Evolutionary conservation across 1,140 invertebrate genomes (phyloP).

Genomic region (Cherax quadricarinatus): DNA sequence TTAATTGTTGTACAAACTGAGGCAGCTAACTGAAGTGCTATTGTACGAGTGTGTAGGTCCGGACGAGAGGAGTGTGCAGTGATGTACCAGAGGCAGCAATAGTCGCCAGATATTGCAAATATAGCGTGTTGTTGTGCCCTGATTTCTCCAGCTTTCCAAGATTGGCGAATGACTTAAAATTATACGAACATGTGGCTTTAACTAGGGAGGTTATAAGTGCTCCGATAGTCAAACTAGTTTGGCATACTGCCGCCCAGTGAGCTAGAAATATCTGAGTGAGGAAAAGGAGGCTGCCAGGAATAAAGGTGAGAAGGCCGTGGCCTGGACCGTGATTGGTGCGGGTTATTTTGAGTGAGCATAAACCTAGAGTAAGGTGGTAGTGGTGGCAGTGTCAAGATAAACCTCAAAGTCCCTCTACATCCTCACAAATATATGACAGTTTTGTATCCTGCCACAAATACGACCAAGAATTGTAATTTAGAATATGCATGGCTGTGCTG

Average conservation of each 20-base stretch:
- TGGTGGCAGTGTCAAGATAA: not conserved
- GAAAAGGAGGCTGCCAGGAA: not conserved
- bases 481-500: too few relatives aligned
- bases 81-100: not conserved
- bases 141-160: conserved; percentile 19
- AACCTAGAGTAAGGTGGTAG: not conserved
- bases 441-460: too few relatives aligned
- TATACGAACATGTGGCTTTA: not conserved
- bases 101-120: not conserved
- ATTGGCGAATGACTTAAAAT: not conserved
- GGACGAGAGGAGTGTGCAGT: not conserved
- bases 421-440: too few relatives aligned
- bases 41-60: too few relatives aligned
- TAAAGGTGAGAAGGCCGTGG: not conserved
- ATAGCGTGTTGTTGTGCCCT: not conserved
- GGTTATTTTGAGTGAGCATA: conserved; percentile 1
- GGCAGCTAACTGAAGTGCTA: conserved; percentile 17
- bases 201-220: not conserved
- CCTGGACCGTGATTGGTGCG: not conserved
- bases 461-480: too few relatives aligned
- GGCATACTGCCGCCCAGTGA: not conserved
- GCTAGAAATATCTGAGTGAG: not conserved
- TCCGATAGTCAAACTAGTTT: not conserved
- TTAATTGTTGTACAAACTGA: conserved; percentile 9
- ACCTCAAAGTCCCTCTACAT: too few relatives aligned